Percentiles rank a stretch among this genome's conserved stretches.
Conservation (phyloP, 1,140 invertebrate species). For the Zaprionus inermis region DNA sequence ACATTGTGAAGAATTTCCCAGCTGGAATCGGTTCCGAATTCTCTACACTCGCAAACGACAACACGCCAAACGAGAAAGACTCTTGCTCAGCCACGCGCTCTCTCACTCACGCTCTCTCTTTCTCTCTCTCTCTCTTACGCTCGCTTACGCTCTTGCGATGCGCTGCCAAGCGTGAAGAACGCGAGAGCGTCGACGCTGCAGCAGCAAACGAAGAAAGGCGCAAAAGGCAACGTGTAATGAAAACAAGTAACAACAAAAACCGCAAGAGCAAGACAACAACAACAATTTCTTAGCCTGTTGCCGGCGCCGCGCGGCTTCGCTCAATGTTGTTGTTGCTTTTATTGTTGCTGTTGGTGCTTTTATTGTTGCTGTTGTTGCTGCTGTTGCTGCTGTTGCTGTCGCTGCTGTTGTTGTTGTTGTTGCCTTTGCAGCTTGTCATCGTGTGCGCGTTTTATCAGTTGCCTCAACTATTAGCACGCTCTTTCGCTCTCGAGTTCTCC, state of each 20-base stretch:
- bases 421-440: slow-evolving; percentile 4
- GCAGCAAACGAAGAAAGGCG: slow-evolving; percentile 29
- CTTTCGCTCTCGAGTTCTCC: slow-evolving; percentile 14
- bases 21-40: background rate
- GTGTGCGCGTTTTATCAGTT: slow-evolving; percentile 39
- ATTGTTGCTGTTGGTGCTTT: slow-evolving; percentile 17
- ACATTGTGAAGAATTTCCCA: background rate
- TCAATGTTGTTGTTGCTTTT: background rate
- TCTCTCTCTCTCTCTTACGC: slow-evolving; percentile 13
- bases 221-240: slow-evolving; percentile 24
- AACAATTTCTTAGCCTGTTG: slow-evolving; percentile 41
- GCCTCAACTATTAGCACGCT: slow-evolving; percentile 39
- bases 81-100: background rate
- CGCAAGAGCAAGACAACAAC: slow-evolving; percentile 39
- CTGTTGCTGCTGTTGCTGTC: background rate
- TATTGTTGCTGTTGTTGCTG: slow-evolving; percentile 13
- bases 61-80: background rate
- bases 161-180: slow-evolving; percentile 41
- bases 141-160: slow-evolving; percentile 3
- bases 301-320: slow-evolving; percentile 4
- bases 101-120: background rate
- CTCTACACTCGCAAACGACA: background rate
- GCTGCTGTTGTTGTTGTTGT: background rate
- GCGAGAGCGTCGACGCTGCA: slow-evolving; percentile 13
- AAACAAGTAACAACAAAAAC: slow-evolving; percentile 48